Conservation (phyloP, 2,888 invertebrate species). For the Plagodis dolabraria region DNA sequence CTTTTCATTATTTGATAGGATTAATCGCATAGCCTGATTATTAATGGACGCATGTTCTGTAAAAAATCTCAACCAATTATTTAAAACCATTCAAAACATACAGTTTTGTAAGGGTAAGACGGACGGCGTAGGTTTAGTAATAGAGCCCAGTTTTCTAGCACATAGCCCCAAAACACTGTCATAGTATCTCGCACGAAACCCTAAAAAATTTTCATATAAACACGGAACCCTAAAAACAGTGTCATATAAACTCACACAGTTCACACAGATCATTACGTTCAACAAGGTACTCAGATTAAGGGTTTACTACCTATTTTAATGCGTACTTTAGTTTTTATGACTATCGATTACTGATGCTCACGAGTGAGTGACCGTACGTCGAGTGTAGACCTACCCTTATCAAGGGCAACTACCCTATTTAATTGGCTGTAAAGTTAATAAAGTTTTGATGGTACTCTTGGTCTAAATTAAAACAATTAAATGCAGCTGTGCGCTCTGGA, state of each 20-base stretch:
- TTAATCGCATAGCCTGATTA: no score
- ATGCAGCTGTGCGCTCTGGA: conserved; percentile 22
- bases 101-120: no score
- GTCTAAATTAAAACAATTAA: conserved; percentile 26
- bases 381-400: conserved; percentile 10
- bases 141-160: no score
- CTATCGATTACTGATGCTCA: conserved; percentile 19
- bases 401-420: conserved; percentile 16
- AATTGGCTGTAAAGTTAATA: conserved; percentile 26
- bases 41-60: no score
- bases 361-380: conserved; percentile 16
- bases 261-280: conserved; percentile 14
- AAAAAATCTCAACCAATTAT: no score
- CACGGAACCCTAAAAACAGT: conserved; percentile 3
- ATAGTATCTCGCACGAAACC: no score
- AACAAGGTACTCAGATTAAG: conserved; percentile 16
- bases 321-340: conserved; percentile 20
- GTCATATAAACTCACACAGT: not conserved
- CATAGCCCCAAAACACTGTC: no score
- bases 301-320: conserved; percentile 23
- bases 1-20: no score
- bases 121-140: no score
- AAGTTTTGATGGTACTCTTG: conserved; percentile 23
- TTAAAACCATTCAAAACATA: no score
- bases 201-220: no score